Percentiles rank a stretch among this genome's conserved stretches.
Conservation (phyloP, 2,888 invertebrate genomes). For the Glyphotaelius pellucidus region DNA sequence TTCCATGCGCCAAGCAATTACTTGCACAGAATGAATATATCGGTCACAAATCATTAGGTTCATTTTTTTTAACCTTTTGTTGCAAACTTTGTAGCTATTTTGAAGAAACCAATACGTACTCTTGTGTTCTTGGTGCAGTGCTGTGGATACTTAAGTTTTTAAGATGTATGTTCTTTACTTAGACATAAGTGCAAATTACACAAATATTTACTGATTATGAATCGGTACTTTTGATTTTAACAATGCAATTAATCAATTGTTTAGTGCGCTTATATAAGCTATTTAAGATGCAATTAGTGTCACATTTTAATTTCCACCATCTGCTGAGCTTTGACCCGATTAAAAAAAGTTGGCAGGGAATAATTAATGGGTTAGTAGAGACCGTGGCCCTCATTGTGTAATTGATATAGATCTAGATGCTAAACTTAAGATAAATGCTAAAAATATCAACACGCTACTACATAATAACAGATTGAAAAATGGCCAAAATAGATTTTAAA, state of each 20-base stretch:
- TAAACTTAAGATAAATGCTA: neutral
- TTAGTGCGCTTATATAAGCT: neutral
- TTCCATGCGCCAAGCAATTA: too few relatives aligned
- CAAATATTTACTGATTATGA: neutral
- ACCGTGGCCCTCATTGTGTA: slow-evolving; percentile 2
- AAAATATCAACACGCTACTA: neutral
- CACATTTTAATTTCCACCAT: neutral
- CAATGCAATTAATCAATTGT: neutral
- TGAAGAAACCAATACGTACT: too few relatives aligned
- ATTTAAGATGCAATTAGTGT: neutral
- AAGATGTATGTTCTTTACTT: neutral
- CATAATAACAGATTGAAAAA: neutral
- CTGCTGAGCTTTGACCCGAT: slow-evolving; percentile 14
- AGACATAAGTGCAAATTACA: neutral
- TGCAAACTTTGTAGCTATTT: too few relatives aligned
- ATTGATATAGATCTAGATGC: neutral
- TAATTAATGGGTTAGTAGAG: neutral
- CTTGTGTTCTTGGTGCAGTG: too few relatives aligned
- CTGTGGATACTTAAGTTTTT: too few relatives aligned
- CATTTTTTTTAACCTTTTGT: too few relatives aligned
- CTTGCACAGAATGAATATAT: too few relatives aligned
- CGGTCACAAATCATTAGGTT: too few relatives aligned
- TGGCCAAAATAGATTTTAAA: neutral
- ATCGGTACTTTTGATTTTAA: neutral
- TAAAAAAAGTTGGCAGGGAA: slow-evolving; percentile 12